Evolutionary conservation across 2,797 vertebrate genomes (phyloP), one percentile per base, ranked within the genome.

Genomic region (Micrastur ruficollis): DNA sequence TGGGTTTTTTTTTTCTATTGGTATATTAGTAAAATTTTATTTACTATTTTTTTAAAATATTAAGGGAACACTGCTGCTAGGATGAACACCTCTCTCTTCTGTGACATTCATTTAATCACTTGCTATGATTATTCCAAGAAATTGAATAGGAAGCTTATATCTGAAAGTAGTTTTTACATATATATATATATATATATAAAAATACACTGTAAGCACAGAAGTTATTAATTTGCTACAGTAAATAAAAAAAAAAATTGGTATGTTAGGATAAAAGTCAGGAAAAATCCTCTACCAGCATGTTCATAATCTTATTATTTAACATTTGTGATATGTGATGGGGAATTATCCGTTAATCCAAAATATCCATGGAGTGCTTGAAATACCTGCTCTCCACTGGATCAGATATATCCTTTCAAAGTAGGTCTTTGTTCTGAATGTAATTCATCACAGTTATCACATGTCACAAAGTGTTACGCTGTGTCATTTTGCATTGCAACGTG

Each of bases 401-500:
- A 96, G 87, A 97, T 80, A 96, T 62, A 83, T 91, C 91, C 78
- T 98, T 97, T 97, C 95, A 97, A 97, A 97, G 95, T 78, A 86
- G 75, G 86, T 81, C 91, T 97, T 96, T 97, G 87, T 96, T 97
- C 38, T 55, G 85, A 91, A 97, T 92, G 98, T 94, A 98, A 98
- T 98, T 98, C 96, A 98, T 98, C 98, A 98, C 97, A 95, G 96
- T 98, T 98, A 98, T 98, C 96, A 94, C 92, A 97, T 95, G 97
- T 98, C 98, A 97, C 96, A 94, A 98, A 90, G 53, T 97, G 96
- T 97, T 98, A 98, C 92, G 94, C 92, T 90, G 86, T 98, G 97
- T 98, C 98, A 97, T 98, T 98, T 98, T 98, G 97, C 96, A 97
- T 19, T 88, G 95, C 91, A 86, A 97, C 42, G 47, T 80, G 79